Percentiles rank a stretch among this genome's conserved stretches.
These are phyloP conservation scores for Sciurus niger DNA, from an alignment of 2,113 vertebrate genomes.

Conservation along the genomic window DNA sequence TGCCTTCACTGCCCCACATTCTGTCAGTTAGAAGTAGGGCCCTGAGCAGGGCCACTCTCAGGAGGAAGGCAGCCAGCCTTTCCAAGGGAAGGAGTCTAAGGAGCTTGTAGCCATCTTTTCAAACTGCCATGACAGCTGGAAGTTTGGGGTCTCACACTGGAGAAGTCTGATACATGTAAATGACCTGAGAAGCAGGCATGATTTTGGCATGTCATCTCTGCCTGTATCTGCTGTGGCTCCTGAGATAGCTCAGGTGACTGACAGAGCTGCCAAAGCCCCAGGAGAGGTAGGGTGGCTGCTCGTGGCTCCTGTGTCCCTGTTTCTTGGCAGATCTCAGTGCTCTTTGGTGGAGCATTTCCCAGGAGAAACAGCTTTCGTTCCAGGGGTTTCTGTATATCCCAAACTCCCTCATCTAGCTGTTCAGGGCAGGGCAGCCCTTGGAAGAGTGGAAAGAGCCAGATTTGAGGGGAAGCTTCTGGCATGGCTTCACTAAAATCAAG, in stretches of 20 bases:
- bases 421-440: not conserved
- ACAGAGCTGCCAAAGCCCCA: too few species aligned
- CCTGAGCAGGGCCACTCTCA: not conserved
- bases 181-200: not conserved
- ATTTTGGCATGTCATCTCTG: not conserved
- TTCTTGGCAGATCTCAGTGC: not conserved
- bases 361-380: not conserved
- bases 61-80: not conserved
- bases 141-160: not conserved
- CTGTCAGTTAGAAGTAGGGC: not conserved
- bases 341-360: not conserved
- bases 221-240: not conserved
- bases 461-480: not conserved
- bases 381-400: not conserved
- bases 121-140: not conserved
- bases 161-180: not conserved
- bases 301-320: not conserved
- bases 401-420: not conserved
- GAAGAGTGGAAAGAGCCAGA: not conserved
- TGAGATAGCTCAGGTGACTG: not conserved
- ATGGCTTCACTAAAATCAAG: not conserved
- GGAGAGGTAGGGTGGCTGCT: too few species aligned
- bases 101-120: not conserved
- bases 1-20: not conserved
- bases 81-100: not conserved